A percentile compares a stretch with the other conserved stretches of the same genome.
These are phyloP conservation scores for Lophotis ruficrista DNA, from an alignment of 2,113 vertebrate species.

Conservation along the genomic window DNA sequence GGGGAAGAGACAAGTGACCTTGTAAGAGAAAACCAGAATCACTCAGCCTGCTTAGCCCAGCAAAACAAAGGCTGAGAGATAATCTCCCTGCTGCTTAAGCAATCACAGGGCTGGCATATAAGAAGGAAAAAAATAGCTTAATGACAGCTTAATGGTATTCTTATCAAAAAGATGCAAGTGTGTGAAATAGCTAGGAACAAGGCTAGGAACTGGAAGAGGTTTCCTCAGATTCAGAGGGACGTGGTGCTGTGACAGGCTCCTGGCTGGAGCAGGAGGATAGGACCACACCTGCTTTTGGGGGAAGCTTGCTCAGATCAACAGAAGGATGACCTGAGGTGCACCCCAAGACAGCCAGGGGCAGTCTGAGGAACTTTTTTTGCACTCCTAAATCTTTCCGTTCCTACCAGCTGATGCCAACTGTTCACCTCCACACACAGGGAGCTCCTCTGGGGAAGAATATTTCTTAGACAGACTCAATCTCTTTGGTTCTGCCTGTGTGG, in stretches of 20 bases:
- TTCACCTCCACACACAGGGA: background rate
- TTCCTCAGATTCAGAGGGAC: background rate
- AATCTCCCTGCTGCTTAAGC: background rate
- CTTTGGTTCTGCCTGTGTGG: slow-evolving; percentile 60
- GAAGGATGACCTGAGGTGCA: background rate
- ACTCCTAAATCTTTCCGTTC: background rate
- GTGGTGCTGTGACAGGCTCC: background rate
- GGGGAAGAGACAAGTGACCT: background rate
- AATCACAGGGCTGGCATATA: background rate
- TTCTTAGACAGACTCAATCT: background rate
- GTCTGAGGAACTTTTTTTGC: background rate
- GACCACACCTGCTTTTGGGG: background rate
- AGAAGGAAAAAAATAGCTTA: background rate
- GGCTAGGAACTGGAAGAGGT: background rate
- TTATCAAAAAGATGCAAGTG: background rate
- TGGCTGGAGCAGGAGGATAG: background rate
- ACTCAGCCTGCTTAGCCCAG: background rate
- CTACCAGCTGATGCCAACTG: background rate
- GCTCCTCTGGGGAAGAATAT: background rate
- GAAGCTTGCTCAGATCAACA: background rate
- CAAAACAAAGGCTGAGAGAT: background rate
- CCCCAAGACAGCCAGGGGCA: background rate
- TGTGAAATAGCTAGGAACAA: background rate
- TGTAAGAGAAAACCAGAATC: background rate
- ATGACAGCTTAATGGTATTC: background rate